A percentile compares a stretch with the other conserved stretches of the same genome.
Evolutionary conservation across 2,888 invertebrate genomes (phyloP).

Genomic region (Marasmarcha lunaedactyla): DNA sequence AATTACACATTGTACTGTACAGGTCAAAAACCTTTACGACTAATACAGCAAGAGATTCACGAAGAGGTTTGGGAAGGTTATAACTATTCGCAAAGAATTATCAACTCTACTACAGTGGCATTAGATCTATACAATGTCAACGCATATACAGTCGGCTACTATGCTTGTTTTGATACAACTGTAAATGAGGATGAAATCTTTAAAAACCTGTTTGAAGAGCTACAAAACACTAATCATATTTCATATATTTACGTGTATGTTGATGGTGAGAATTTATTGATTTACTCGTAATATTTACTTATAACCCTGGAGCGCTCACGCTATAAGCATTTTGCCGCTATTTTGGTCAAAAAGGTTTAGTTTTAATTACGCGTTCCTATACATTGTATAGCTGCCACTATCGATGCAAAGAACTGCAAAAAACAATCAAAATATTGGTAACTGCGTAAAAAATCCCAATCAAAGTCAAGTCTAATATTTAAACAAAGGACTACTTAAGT

Average conservation of each 20-base stretch:
- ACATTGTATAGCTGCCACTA: no score
- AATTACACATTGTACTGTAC: conserved; percentile 47
- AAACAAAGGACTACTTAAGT: no score
- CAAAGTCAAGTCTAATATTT: no score
- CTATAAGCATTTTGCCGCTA: no score
- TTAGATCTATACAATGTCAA: conserved; percentile 55
- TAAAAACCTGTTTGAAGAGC: conserved; percentile 38
- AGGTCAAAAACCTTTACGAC: conserved; percentile 31
- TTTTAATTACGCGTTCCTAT: no score
- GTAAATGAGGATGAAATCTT: conserved; percentile 34
- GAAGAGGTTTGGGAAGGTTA: conserved; percentile 34
- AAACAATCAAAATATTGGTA: no score
- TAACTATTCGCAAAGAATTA: neutral
- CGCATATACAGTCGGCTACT: conserved; percentile 62
- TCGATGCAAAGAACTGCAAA: no score
- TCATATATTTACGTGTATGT: conserved; percentile 57
- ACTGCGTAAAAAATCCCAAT: no score
- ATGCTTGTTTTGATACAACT: conserved; percentile 61
- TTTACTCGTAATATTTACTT: no score
- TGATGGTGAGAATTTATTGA: conserved; percentile 39
- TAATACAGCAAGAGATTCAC: conserved; percentile 43
- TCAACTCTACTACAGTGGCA: conserved; percentile 28
- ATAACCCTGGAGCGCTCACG: no score
- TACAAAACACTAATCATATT: conserved; percentile 35
- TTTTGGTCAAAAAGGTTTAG: no score